A percentile compares a stretch with the other conserved stretches of the same genome.
These are phyloP conservation scores for Terrapene triunguis DNA, from an alignment of 2,113 vertebrate genomes.

Conservation along the genomic window DNA sequence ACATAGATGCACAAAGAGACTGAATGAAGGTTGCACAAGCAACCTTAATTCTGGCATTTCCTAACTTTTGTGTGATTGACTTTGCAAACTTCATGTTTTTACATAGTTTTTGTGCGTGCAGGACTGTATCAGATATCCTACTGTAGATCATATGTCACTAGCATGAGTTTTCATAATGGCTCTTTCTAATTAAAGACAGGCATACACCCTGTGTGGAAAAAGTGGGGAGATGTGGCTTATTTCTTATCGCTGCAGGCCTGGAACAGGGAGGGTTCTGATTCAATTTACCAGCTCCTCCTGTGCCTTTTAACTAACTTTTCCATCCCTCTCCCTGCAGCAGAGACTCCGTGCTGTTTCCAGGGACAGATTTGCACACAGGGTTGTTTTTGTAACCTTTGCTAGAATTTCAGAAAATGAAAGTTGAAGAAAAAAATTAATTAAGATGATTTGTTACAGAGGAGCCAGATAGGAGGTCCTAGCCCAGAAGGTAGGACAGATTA, in stretches of 20 bases:
- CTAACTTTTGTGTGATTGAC: neutral
- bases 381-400: conserved; percentile 42
- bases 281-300: conserved; percentile 51
- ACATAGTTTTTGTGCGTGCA: neutral
- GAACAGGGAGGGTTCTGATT: conserved; percentile 19
- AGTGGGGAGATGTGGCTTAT: neutral
- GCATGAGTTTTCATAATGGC: neutral
- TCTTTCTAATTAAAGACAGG: neutral
- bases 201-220: neutral
- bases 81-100: neutral
- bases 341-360: conserved; percentile 19
- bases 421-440: conserved; percentile 51
- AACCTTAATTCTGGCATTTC: neutral
- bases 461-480: neutral
- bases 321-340: conserved; percentile 30
- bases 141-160: neutral
- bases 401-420: conserved; percentile 56
- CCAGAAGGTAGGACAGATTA: conserved; percentile 24
- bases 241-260: neutral
- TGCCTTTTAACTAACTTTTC: conserved; percentile 71
- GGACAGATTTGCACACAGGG: neutral
- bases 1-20: neutral
- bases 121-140: neutral
- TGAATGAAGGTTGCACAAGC: neutral
- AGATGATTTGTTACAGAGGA: conserved; percentile 61